Percentiles rank a stretch among this genome's conserved stretches.
phyloP scores from a whole-genome alignment of 1,140 invertebrate genomes.

The Solenopsis fugax region DNA sequence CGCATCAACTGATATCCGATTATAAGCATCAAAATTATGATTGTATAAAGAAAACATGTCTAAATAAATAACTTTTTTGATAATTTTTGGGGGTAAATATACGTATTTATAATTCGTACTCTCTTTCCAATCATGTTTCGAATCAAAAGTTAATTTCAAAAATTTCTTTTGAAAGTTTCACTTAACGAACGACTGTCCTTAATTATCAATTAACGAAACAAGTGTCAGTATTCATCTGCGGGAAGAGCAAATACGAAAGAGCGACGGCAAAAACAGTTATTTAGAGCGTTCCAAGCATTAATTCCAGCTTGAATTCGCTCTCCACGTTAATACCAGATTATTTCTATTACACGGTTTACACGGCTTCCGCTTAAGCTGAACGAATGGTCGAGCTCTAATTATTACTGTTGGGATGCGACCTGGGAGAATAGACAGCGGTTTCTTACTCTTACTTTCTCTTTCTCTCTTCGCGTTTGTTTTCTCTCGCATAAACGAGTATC shows the following conservation, averaged over 20 bases:
- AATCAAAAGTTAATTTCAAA: background rate
- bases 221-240: background rate
- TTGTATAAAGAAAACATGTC: background rate
- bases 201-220: constrained; percentile 24
- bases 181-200: background rate
- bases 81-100: background rate
- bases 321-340: constrained; percentile 56
- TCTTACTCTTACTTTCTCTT: constrained; percentile 57
- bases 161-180: too few species aligned
- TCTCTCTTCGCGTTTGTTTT: constrained; percentile 11
- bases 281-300: constrained; percentile 44
- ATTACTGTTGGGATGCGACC: constrained; percentile 33
- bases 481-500: constrained; percentile 14
- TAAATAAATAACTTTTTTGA: background rate
- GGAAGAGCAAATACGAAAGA: constrained; percentile 30
- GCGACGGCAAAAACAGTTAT: constrained; percentile 42
- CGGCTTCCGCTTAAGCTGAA: constrained; percentile 65
- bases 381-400: constrained; percentile 69
- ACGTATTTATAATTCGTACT: background rate
- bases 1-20: background rate
- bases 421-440: constrained; percentile 38
- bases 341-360: constrained; percentile 65
- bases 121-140: background rate
- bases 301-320: constrained; percentile 51
- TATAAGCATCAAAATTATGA: too few species aligned